Evolutionary conservation across 2,113 vertebrate genomes (phyloP).

Genomic region (Petrocephalus microphthalmus): DNA sequence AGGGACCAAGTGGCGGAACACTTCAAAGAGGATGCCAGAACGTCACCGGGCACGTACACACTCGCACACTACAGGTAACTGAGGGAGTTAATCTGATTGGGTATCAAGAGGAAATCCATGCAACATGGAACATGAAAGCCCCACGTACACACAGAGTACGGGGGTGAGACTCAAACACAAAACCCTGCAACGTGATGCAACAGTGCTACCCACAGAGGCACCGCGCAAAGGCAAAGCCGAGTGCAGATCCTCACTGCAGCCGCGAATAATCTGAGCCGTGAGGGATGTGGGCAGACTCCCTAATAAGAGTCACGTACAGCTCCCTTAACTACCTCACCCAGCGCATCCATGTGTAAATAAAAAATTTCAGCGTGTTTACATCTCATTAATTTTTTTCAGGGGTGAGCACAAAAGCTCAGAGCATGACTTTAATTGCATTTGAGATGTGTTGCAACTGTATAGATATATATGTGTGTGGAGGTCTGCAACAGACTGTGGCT

Average conservation of each 20-base stretch:
- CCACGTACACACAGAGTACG: neutral
- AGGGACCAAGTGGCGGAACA: neutral
- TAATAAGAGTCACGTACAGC: neutral
- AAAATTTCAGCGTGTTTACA: neutral
- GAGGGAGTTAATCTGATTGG: neutral
- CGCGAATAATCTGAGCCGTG: neutral
- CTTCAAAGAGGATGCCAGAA: neutral
- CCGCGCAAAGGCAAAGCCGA: neutral
- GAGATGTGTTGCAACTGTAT: neutral
- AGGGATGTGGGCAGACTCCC: neutral
- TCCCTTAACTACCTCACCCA: neutral
- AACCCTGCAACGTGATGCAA: neutral
- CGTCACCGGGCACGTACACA: neutral
- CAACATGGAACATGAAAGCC: neutral
- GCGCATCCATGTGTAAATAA: neutral
- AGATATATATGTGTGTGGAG: neutral
- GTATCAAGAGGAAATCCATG: neutral
- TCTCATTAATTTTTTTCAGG: constrained; percentile 5
- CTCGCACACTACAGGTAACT: neutral
- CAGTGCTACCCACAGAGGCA: neutral
- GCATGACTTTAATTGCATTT: neutral
- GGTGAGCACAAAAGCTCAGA: neutral
- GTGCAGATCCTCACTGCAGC: neutral
- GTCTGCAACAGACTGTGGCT: neutral
- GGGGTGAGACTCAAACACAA: neutral